These are phyloP conservation scores for Machimus rusticus DNA, from an alignment of 2,888 invertebrate genomes.

Conservation along the genomic window DNA sequence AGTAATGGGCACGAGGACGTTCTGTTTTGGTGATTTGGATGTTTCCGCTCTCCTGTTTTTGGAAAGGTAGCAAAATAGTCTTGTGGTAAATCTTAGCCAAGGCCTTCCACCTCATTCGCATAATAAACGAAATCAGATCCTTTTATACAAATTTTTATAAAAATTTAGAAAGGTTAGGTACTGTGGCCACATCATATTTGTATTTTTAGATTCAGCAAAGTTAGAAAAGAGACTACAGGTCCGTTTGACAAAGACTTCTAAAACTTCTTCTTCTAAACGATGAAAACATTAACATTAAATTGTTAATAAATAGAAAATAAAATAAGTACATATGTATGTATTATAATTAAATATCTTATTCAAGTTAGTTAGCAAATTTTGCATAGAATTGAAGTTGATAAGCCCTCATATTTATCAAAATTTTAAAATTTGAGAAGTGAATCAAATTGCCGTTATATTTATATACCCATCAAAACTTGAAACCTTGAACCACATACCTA, in stretches of 20 bases:
- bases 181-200: neutral
- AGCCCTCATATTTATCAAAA: too few relatives aligned
- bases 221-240: neutral
- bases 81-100: neutral
- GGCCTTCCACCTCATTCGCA: neutral
- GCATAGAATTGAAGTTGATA: too few relatives aligned
- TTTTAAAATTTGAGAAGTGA: too few relatives aligned
- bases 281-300: too few relatives aligned
- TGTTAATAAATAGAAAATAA: too few relatives aligned
- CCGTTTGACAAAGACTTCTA: neutral
- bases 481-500: too few relatives aligned
- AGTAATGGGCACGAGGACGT: neutral
- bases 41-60: neutral
- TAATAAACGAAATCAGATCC: neutral
- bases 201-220: neutral
- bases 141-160: neutral
- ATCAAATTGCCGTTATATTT: too few relatives aligned
- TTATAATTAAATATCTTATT: too few relatives aligned
- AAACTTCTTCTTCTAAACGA: too few relatives aligned
- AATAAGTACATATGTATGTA: too few relatives aligned
- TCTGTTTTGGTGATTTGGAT: neutral
- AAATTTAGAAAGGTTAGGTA: neutral
- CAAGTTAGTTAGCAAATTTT: too few relatives aligned
- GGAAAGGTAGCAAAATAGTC: neutral
- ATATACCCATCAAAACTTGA: too few relatives aligned